These are phyloP conservation scores for Vicugna pacos DNA, from an alignment of 2,113 vertebrate genomes.

Conservation along the genomic window DNA sequence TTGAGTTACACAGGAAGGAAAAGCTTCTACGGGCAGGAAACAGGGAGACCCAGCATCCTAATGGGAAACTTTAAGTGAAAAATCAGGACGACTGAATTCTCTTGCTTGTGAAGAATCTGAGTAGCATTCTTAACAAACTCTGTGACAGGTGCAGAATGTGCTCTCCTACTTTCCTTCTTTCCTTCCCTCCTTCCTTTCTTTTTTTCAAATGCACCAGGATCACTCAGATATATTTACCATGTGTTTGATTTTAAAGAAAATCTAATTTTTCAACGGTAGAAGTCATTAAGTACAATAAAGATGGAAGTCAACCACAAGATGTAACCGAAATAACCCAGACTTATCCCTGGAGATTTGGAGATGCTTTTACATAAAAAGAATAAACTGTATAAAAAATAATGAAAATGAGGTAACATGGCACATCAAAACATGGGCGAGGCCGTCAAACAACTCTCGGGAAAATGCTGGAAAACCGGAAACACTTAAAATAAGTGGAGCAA, in stretches of 20 bases:
- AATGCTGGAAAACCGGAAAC: neutral
- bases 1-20: slow-evolving; percentile 4
- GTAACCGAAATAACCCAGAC: neutral
- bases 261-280: slow-evolving; percentile 32
- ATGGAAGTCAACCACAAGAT: slow-evolving; percentile 18
- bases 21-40: neutral
- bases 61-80: neutral
- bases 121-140: neutral
- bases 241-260: slow-evolving; percentile 38
- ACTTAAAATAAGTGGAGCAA: neutral
- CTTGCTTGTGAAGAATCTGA: neutral
- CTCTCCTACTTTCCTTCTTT: neutral
- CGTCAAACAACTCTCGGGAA: neutral
- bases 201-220: neutral
- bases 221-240: neutral
- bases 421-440: neutral
- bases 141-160: neutral
- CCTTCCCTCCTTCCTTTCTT: neutral
- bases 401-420: neutral
- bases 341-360: neutral
- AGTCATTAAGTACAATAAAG: slow-evolving; percentile 39
- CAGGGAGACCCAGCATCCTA: neutral
- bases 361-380: slow-evolving; percentile 55
- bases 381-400: slow-evolving; percentile 18
- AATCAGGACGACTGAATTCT: neutral